phyloP scores from a whole-genome alignment of 2,888 invertebrate species.

The Unio delphinus region DNA sequence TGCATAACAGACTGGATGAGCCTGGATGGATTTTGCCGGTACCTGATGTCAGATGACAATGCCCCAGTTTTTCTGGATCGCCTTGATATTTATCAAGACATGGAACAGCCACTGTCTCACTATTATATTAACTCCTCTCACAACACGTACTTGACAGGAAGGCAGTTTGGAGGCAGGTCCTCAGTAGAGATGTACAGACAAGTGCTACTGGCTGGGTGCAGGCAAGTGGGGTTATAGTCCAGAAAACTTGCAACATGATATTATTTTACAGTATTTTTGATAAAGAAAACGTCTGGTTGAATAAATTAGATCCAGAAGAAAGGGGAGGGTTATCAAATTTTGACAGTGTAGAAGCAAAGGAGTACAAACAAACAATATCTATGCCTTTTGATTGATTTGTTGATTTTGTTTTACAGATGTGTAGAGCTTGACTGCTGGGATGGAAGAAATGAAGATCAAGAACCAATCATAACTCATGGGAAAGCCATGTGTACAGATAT shows the following conservation, averaged over 20 bases:
- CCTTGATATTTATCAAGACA: conserved; percentile 90
- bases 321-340: too few species aligned
- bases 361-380: too few species aligned
- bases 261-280: too few species aligned
- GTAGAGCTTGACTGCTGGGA: conserved; percentile 99
- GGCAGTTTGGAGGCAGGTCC: conserved; percentile 98
- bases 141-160: conserved; percentile 72
- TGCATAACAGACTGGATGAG: conserved; percentile 76
- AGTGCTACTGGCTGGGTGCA: conserved; percentile 95
- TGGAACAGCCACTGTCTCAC: conserved; percentile 98
- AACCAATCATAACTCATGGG: conserved; percentile 99
- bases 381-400: background rate
- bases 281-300: too few species aligned
- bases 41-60: conserved; percentile 99
- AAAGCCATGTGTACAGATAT: conserved; percentile 99
- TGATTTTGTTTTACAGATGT: conserved; percentile 77
- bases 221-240: conserved; percentile 74
- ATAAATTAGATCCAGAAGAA: too few species aligned
- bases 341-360: too few species aligned
- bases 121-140: conserved; percentile 95
- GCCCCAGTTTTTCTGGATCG: conserved; percentile 98
- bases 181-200: conserved; percentile 99
- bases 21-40: conserved; percentile 96
- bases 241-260: too few species aligned
- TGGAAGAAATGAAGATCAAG: conserved; percentile 96